Base-by-base conservation (phyloP, 2,113 vertebrate genomes). In the Potamarius usumacintae region DNA sequence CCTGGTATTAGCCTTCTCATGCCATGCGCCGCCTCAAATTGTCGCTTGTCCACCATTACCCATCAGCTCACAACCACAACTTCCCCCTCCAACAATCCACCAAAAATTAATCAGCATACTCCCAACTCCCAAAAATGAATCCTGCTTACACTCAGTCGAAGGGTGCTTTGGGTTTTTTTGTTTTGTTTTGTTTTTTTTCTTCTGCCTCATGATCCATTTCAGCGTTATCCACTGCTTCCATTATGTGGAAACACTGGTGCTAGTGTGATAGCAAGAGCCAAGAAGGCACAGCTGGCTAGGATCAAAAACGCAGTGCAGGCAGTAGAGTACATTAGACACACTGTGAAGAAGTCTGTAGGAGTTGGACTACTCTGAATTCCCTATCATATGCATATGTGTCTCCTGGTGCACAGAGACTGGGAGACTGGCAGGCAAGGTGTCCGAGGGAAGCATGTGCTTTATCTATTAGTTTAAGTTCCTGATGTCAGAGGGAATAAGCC, bases 161-260 rank as follows among this genome's bases (percentile, higher is more conserved):
- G 27, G 55, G 27, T 27, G 78, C 18, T 52, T 53, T 53, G 52
- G 12, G 9, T 55, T 76, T 74, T 17, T 15, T 48, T n/a, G n/a
- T 30, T 30, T 30, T 30, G 30, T 30, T 30, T 30, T 30, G 30
- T 30, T 30, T 50, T 52, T 76, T 77, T n/a, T 11, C 52, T 53
- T 76, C 62, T 82, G 58, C 65, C 72, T 6, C 76, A 80, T 63
- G 58, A 89, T 85, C 86, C 85, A 74, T 90, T 89, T 86, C 71
- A 82, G 77, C 62, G 5, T 67, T 76, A 82, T 82, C 80, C 6
- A 25, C 53, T 62, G 82, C 87, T 86, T 42, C 2, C 50, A 82
- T 81, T 89, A 85, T 88, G 71, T 88, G 88, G 85, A 86, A 91
- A 90, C 91, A 88, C 88, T 90, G 85, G 69, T 89, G 69, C 60